Percentiles rank a stretch among this genome's conserved stretches.
These are phyloP conservation scores for Aleiodes alternator DNA, from an alignment of 2,888 invertebrate genomes.

Conservation along the genomic window DNA sequence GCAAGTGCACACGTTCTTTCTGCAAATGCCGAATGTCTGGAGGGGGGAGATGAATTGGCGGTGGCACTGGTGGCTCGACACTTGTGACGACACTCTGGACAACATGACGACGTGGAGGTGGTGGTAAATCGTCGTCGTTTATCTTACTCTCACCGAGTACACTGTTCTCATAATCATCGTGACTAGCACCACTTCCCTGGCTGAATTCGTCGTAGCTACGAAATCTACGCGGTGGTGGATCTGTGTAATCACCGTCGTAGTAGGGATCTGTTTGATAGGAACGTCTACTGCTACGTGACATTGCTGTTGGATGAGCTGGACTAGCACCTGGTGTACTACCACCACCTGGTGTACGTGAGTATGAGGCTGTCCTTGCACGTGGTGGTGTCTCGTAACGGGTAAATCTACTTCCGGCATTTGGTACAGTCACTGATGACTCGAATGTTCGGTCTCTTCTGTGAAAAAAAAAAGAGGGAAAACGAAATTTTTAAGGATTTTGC, in stretches of 20 bases:
- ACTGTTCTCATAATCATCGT: conserved; percentile 78
- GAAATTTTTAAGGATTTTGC: background rate
- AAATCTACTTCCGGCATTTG: conserved; percentile 75
- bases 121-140: conserved; percentile 75
- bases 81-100: conserved; percentile 79
- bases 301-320: conserved; percentile 77
- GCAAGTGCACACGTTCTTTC: conserved; percentile 83
- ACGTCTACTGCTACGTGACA: conserved; percentile 75
- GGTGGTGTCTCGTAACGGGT: conserved; percentile 80
- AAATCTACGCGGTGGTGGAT: conserved; percentile 74
- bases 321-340: conserved; percentile 74
- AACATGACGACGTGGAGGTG: conserved; percentile 75
- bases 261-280: conserved; percentile 71
- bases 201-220: conserved; percentile 86
- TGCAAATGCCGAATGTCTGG: conserved; percentile 83
- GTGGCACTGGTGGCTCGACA: conserved; percentile 74
- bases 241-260: conserved; percentile 72
- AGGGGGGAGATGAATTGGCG: conserved; percentile 74
- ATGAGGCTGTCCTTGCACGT: conserved; percentile 78
- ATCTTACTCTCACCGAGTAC: conserved; percentile 67
- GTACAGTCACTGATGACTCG: conserved; percentile 72
- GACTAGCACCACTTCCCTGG: conserved; percentile 82
- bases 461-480: conserved; percentile 41
- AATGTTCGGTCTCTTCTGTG: conserved; percentile 70
- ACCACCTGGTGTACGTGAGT: conserved; percentile 76